Base-by-base conservation (phyloP, 1,140 invertebrate genomes). In the Stegodyphus mimosarum region DNA sequence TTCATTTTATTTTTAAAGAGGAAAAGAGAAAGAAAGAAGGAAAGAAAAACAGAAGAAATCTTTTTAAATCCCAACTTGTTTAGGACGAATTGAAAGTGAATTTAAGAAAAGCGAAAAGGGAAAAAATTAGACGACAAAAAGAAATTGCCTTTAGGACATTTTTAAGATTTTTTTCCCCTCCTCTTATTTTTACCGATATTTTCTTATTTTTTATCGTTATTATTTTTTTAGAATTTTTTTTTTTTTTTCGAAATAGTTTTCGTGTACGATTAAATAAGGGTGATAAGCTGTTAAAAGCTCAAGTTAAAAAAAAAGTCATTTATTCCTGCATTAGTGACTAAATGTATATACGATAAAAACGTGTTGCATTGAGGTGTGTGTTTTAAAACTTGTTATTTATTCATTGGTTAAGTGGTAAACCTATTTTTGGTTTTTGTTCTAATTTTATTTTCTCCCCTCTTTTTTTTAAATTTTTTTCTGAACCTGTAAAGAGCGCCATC, bases 261-360 rank as follows among this genome's bases (percentile, higher is more conserved):
- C 64, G 49, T 53, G 76, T 78, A 51, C 60, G n/a, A 78, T 78
- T 78, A 78, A 78, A 78, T 51, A n/a, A 69, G 11, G 17, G 48
- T 9, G 17, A 78, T 69, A 78, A 78, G 69, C 48, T 63, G 55
- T 78, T 10, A 78, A 67, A 67, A 78, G 11, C 5, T 10, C 9
- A 50, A 13, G 7, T 60, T 11, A 60, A 60, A 60, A 60, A 60
- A 11, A 60, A 60, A 60, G 9, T 60, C 33, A 33, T 33, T 33
- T 33, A 33, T 33, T 33, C 33, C 3, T 1, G 33, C 33, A 3
- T 33, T 33, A 33, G 33, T 33, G 33, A 33, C 33, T 33, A 33
- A 33, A 33, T 33, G 3, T 33, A 33, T 33, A 33, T 33, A 33
- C 33, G 33, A 33, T 33, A 33, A 33, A 33, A 33, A 33, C 3